A percentile compares a stretch with the other conserved stretches of the same genome.
Conservation (phyloP, 1,140 invertebrate genomes). For the Lasioglossum albipes region DNA sequence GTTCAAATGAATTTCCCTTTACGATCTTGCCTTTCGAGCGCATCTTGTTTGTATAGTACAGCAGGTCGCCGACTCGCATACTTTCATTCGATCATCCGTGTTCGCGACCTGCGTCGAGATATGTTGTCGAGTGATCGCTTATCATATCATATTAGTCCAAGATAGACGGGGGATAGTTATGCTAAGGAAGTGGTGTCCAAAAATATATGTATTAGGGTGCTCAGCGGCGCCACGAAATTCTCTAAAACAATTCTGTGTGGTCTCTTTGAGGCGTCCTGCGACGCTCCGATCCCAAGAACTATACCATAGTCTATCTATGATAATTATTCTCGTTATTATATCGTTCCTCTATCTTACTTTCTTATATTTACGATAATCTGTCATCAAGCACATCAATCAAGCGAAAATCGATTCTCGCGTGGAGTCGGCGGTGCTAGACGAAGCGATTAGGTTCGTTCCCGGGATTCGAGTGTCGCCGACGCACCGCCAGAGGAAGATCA, state of each 20-base stretch:
- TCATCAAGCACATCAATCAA: too few relatives aligned
- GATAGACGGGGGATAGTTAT: constrained; percentile 21
- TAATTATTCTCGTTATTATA: too few relatives aligned
- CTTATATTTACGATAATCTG: too few relatives aligned
- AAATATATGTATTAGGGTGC: constrained; percentile 60
- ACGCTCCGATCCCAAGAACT: background rate
- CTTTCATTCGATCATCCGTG: background rate
- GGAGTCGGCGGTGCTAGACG: too few relatives aligned
- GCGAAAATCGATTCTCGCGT: too few relatives aligned
- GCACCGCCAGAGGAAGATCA: background rate
- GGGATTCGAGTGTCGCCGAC: background rate
- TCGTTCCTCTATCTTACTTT: too few relatives aligned
- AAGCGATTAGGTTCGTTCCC: background rate
- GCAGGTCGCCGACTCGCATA: background rate
- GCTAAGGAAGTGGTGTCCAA: constrained; percentile 55
- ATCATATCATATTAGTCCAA: constrained; percentile 19
- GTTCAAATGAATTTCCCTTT: too few relatives aligned
- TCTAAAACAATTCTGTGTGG: constrained; percentile 1
- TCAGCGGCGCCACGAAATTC: constrained; percentile 40
- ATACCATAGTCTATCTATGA: background rate
- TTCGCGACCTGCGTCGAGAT: constrained; percentile 16
- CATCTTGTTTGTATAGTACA: background rate
- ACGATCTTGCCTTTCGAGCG: background rate
- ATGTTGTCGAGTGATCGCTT: constrained; percentile 16
- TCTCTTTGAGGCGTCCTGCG: background rate